Evolutionary conservation across 2,888 invertebrate genomes (phyloP), one percentile per base, ranked within the genome.

Genomic region (Drosophila anceps): DNA sequence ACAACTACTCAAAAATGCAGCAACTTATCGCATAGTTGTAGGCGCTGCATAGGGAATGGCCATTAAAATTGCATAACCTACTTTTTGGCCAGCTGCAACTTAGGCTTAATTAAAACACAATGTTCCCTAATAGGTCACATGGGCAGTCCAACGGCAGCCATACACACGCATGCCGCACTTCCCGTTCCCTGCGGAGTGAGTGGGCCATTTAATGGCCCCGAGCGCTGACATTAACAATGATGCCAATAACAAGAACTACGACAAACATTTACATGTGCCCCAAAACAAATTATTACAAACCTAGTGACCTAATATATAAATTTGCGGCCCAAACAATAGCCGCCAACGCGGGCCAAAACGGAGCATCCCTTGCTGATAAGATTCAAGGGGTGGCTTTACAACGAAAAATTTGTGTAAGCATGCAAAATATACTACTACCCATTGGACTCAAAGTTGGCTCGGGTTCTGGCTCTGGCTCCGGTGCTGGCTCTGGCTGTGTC

Each of bases 241-340:
- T 80, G 82, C 82, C 83, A 84, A 88, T 88, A 85, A 88, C 61
- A 76, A 73, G 76, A 61, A 66, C 76, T 53, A 63, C 68, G 77
- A 66, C 83, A 81, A 84, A 71, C 75, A 76, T 76, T 72, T 76
- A 71, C 76, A 73, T 69, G 81, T 79, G 76, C 73, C 69, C 79
- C 82, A 71, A 57, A 79, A 81, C 89, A 89, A 85, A 85, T 85
- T 85, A 85, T 85, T 85, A 87, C 85, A 89, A 79, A 81, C 87
- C 85, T 89, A 89, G 89, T 85, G 85, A 84, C 87, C 85, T 81
- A 77, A 87, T 87, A 84, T 87, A 85, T 89, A 86, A 87, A 79
- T 86, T 80, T 88, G 67, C 69, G 37, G 58, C 54, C 73, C 80
- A 69, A 80, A 73, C 80, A 79, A 79, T 64, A 44, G 50, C 60